phyloP scores from a whole-genome alignment of 2,888 invertebrate species.

The Tenodera sinensis region DNA sequence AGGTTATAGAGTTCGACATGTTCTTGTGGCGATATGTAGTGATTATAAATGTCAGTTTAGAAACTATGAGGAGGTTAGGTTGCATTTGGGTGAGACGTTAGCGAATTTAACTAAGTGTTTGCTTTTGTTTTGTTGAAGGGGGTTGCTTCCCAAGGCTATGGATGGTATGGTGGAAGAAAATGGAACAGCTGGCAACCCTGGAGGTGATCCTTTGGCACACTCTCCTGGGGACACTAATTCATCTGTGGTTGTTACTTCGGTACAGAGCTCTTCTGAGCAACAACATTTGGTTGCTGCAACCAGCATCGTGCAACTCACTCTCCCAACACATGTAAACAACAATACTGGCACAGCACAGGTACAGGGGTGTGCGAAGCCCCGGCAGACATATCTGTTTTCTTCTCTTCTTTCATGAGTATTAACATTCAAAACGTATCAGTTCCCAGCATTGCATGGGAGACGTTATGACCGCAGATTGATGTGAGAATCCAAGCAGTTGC shows the following conservation, averaged over 20 bases:
- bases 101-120: slow-evolving; percentile 48
- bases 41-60: neutral
- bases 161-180: slow-evolving; percentile 87
- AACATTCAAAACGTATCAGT: neutral
- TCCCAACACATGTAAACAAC: slow-evolving; percentile 48
- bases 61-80: neutral
- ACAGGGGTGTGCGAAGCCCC: slow-evolving; percentile 22
- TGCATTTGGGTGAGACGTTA: neutral
- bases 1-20: too few species aligned
- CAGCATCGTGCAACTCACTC: slow-evolving; percentile 84
- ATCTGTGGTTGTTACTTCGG: slow-evolving; percentile 56
- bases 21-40: too few species aligned
- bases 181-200: slow-evolving; percentile 49
- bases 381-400: neutral
- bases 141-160: slow-evolving; percentile 55
- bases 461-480: neutral
- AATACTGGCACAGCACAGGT: slow-evolving; percentile 39
- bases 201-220: slow-evolving; percentile 49
- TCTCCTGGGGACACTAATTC: slow-evolving; percentile 51
- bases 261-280: slow-evolving; percentile 42
- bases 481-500: neutral
- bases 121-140: slow-evolving; percentile 53
- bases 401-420: neutral
- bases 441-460: too few species aligned
- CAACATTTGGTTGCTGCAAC: slow-evolving; percentile 56